A percentile compares a stretch with the other conserved stretches of the same genome.
These are phyloP conservation scores for Babyrousa celebensis DNA, from an alignment of 2,797 vertebrate genomes.

Conservation along the genomic window DNA sequence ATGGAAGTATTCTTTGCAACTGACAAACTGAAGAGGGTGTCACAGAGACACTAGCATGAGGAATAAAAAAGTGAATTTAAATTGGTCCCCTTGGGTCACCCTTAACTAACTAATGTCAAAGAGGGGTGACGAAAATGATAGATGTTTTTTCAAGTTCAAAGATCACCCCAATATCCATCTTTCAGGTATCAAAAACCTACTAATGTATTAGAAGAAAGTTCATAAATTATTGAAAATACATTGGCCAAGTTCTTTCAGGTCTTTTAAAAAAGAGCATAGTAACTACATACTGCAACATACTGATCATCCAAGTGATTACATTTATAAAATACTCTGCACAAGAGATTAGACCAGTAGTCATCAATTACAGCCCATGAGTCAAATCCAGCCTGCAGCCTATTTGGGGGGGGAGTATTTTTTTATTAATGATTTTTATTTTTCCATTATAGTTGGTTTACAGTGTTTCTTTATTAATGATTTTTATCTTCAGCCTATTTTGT, in stretches of 20 bases:
- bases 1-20: constrained; percentile 9
- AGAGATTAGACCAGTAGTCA: constrained; percentile 12
- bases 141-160: constrained; percentile 55
- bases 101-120: constrained; percentile 34
- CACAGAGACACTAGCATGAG: constrained; percentile 21
- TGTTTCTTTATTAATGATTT: too few relatives aligned
- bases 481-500: neutral
- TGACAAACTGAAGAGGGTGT: neutral
- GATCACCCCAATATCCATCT: neutral
- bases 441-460: too few relatives aligned
- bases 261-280: constrained; percentile 32
- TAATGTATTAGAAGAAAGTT: constrained; percentile 31
- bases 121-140: neutral
- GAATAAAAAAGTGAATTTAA: constrained; percentile 57
- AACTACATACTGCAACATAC: constrained; percentile 23
- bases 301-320: neutral
- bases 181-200: neutral
- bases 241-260: neutral
- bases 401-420: neutral
- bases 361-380: constrained; percentile 4
- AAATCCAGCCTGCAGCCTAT: neutral
- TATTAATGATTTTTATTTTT: too few relatives aligned
- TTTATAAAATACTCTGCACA: constrained; percentile 43
- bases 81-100: neutral
- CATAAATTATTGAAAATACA: constrained; percentile 20